phyloP scores from a whole-genome alignment of 2,113 vertebrate species.

The Epinephelus moara region DNA sequence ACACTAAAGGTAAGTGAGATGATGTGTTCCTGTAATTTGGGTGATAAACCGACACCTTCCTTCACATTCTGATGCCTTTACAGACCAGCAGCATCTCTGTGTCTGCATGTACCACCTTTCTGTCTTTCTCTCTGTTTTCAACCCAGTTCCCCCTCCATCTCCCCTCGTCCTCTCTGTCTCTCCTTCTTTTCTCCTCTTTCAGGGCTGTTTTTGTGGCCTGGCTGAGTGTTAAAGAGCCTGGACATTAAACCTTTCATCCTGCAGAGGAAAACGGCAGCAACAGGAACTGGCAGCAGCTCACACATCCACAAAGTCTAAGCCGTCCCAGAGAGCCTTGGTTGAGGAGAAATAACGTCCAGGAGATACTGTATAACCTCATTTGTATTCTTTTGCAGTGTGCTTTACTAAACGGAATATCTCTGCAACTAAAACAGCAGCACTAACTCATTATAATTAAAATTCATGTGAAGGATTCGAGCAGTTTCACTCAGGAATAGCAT shows the following conservation, averaged over 20 bases:
- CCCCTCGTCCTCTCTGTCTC: slow-evolving; percentile 23
- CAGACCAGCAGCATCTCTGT: not conserved
- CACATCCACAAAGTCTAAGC: slow-evolving; percentile 55
- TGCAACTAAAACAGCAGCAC: slow-evolving; percentile 5
- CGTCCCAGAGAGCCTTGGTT: slow-evolving; percentile 19
- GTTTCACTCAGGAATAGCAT: slow-evolving; percentile 12
- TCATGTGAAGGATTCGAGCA: slow-evolving; percentile 4
- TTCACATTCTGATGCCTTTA: slow-evolving; percentile 25
- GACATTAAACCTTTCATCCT: slow-evolving; percentile 74
- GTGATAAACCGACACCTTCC: slow-evolving; percentile 27
- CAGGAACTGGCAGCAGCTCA: slow-evolving; percentile 68
- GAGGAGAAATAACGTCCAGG: slow-evolving; percentile 11
- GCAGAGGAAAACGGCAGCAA: slow-evolving; percentile 46
- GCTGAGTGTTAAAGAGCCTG: slow-evolving; percentile 53
- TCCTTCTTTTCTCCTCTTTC: slow-evolving; percentile 33
- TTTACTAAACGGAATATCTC: slow-evolving; percentile 6
- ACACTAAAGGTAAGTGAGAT: not conserved
- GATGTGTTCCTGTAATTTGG: not conserved
- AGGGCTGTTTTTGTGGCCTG: slow-evolving; percentile 52
- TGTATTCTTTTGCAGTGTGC: slow-evolving; percentile 8
- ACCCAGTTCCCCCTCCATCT: slow-evolving; percentile 29
- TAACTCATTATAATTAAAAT: slow-evolving; percentile 43
- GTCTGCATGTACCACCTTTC: slow-evolving; percentile 23
- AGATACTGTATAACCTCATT: slow-evolving; percentile 24
- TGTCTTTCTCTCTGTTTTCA: slow-evolving; percentile 31